Evolutionary conservation across 2,113 vertebrate species (phyloP), one percentile per base, ranked within the genome.

Genomic region (Pelodiscus sinensis): DNA sequence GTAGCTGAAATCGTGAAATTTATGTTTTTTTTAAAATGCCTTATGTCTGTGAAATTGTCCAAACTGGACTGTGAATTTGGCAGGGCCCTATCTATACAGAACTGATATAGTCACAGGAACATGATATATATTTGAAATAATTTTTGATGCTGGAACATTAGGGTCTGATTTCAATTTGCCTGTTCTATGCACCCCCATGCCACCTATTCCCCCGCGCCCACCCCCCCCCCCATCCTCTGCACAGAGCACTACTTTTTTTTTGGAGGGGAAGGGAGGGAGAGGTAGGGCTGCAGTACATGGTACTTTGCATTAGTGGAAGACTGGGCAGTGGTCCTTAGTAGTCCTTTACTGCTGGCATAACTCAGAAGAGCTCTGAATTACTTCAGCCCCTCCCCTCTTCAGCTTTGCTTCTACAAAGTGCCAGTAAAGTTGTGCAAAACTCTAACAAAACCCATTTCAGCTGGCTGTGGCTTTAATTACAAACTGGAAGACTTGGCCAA

Each of bases 151-250:
- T 58, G 75, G 44, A 29, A 57, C 14, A 4, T 73, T 68, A 3
- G 2, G 58, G 14, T 71, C 78, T 8, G 56, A 71, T 71, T 35
- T 8, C 51, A 29, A 25, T 29, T 79, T 19, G 68, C 29, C 24
- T 77, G 19, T 81, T 25, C 1, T 35, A 81, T 54, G 68, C 13
- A 86, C 22, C 88, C 22, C 60, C 82, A 8, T 2, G 29, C 21
- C 91, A 94, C 73, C 86, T 65, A 71, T 44, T 44, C 55, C 19
- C 27, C 77, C 35, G n/a, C n/a, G n/a, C n/a, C n/a, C n/a, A n/a
- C n/a, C n/a, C n/a, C n/a, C n/a, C 27, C 77, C 35, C 54, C 90
- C 22, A 75, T 84, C 9, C 54, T 57, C 0, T 0, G 19, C 31
- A 88, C 13, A 79, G 11, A 31, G 3, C 21, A 25, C 31, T 16